Conservation (phyloP, 2,797 vertebrate species). For the Potorous gilbertii region DNA sequence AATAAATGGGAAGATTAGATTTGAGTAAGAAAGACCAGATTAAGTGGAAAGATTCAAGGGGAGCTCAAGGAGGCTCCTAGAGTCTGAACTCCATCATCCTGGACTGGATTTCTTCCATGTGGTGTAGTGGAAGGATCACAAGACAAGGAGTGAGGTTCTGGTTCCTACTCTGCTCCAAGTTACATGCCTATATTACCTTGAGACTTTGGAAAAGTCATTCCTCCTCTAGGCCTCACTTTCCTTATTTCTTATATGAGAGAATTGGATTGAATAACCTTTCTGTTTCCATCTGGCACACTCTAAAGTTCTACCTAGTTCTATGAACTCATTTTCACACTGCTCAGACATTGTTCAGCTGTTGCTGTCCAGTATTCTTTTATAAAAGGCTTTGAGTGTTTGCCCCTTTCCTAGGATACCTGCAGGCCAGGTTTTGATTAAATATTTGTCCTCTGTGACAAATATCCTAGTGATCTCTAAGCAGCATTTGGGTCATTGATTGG, state of each 20-base stretch:
- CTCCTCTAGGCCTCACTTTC: not conserved
- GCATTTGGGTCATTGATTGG: conserved; percentile 31
- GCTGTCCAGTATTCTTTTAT: not conserved
- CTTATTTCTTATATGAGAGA: not conserved
- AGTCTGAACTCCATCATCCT: not conserved
- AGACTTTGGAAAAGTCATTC: not conserved
- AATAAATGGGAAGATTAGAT: too few relatives aligned
- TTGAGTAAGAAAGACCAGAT: too few relatives aligned
- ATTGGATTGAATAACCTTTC: not conserved
- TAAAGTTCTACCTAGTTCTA: not conserved
- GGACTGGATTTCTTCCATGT: not conserved
- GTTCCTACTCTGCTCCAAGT: not conserved
- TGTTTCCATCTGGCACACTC: not conserved
- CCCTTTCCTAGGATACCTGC: not conserved
- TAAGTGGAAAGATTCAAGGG: too few relatives aligned
- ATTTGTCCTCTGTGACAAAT: not conserved
- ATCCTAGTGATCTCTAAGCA: conserved; percentile 46
- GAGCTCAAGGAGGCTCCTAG: too few relatives aligned
- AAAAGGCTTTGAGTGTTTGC: not conserved
- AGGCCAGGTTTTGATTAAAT: not conserved
- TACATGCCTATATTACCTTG: not conserved
- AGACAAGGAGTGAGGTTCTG: not conserved
- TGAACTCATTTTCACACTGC: not conserved
- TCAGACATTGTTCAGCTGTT: not conserved
- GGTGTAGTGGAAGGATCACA: not conserved